Evolutionary conservation across 2,888 invertebrate species (phyloP).

Genomic region (Cephus pygmeus): DNA sequence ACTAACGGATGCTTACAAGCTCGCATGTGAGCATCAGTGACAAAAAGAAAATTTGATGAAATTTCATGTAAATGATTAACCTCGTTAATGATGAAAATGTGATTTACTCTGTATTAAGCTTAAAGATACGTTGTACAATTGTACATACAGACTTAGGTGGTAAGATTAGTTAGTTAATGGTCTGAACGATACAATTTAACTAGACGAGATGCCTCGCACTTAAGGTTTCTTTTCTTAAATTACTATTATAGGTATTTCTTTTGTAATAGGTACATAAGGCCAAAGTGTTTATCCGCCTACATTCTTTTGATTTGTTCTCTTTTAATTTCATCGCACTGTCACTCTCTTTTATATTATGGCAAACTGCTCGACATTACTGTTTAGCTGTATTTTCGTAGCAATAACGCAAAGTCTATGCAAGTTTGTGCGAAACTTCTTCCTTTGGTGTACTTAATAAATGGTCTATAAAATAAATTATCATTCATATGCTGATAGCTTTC

Average conservation of each 20-base stretch:
- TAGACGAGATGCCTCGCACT: too few species aligned
- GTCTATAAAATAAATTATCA: conserved; percentile 20
- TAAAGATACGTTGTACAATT: conserved; percentile 58
- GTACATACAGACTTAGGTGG: conserved; percentile 61
- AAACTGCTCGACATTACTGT: neutral
- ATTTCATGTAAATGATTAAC: too few species aligned
- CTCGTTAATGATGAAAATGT: too few species aligned
- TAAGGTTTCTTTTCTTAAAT: too few species aligned
- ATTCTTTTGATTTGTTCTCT: neutral
- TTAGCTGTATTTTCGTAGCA: conserved; percentile 9
- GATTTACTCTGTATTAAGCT: conserved; percentile 30
- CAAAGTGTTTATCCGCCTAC: too few species aligned
- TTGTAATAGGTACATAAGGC: too few species aligned
- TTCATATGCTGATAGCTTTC: neutral
- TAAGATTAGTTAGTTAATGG: conserved; percentile 64
- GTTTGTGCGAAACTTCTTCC: conserved; percentile 17
- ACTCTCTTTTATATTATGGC: neutral
- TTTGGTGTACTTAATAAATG: conserved; percentile 21
- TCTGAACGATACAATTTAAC: conserved; percentile 44
- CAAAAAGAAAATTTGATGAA: conserved; percentile 21
- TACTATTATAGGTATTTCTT: too few species aligned
- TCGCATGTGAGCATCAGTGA: conserved; percentile 13
- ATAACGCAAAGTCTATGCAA: conserved; percentile 21
- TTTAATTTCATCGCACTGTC: neutral
- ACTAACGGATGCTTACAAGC: conserved; percentile 51